Conservation (phyloP, 92 coral and sea anemone species). For the Porites lobata region DNA sequence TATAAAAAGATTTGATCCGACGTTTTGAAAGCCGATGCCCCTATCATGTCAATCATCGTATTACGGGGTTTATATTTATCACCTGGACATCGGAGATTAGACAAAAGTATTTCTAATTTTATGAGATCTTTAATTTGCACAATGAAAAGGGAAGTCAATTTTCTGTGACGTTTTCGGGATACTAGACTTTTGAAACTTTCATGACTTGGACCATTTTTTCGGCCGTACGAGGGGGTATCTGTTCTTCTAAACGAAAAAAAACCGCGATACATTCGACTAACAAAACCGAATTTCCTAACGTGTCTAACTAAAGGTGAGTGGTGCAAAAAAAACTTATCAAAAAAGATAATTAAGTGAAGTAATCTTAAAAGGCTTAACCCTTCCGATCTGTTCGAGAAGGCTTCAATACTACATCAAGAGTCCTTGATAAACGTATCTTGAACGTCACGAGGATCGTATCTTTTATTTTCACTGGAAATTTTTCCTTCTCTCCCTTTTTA, state of each 20-base stretch:
- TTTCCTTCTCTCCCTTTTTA: no score
- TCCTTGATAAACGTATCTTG: no score
- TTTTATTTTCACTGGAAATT: no score
- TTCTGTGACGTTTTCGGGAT: neutral
- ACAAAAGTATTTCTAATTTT: neutral
- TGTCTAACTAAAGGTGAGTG: no score
- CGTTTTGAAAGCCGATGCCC: constrained; percentile 2
- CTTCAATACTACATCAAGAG: no score
- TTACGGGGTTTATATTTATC: neutral
- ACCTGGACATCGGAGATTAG: neutral
- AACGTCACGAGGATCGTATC: no score
- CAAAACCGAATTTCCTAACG: no score
- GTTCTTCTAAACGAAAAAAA: neutral
- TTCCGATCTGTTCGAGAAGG: no score
- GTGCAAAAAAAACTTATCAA: no score
- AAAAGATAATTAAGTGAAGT: no score
- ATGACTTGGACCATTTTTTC: neutral
- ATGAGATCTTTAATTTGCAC: neutral
- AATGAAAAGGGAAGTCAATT: neutral
- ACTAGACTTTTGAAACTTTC: neutral
- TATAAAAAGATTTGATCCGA: neutral
- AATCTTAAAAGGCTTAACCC: no score
- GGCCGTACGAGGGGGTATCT: neutral
- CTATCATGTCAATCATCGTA: neutral
- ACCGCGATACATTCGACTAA: neutral